Base-by-base conservation (phyloP, 2,797 vertebrate species). In the Tadarida brasiliensis region DNA sequence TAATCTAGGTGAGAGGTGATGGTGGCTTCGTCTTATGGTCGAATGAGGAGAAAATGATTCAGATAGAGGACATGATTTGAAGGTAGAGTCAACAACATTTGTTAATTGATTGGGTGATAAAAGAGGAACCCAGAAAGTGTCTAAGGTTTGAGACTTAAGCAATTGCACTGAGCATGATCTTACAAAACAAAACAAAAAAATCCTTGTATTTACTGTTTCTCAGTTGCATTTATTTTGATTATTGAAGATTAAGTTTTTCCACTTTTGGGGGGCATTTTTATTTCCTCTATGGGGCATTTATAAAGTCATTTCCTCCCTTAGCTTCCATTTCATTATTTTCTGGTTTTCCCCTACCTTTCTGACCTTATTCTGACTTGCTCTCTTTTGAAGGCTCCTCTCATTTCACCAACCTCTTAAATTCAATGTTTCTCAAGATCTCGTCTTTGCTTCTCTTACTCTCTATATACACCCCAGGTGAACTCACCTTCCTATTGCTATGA, bases 241-340 rank as follows among this genome's bases (percentile, higher is more conserved):
- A 85, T 19, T 63, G 14, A 85, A 77, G 15, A 77, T 7, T 70
- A 47, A 82, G 10, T 80, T 71, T 73, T 59, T 17, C 54, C 68
- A 90, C 7, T 82, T 63, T 47, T 71, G 73, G n/a, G 65, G 49
- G 35, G 11, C 22, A 87, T 90, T 94, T 74, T 35, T 87, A 71
- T 85, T 91, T 87, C 49, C 19, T 94, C 33, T 88, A 6, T 56
- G 47, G 73, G 16, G 28, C 20, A 67, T 57, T 82, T 92, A 90
- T 74, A 91, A 87, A 73, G 76, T 33, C 7, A 6, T 90, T 94
- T 92, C 14, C 70, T 74, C 70, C 70, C 47, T 85, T 83, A 76
- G 33, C 61, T 93, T 95, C 44, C 73, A 67, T 65, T 83, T 94
- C 74, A 93, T 91, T 84, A 70, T 91, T 95, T 94, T 33, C 77